Evolutionary conservation across 2,113 vertebrate species (phyloP).

Genomic region (Quiscalus mexicanus): DNA sequence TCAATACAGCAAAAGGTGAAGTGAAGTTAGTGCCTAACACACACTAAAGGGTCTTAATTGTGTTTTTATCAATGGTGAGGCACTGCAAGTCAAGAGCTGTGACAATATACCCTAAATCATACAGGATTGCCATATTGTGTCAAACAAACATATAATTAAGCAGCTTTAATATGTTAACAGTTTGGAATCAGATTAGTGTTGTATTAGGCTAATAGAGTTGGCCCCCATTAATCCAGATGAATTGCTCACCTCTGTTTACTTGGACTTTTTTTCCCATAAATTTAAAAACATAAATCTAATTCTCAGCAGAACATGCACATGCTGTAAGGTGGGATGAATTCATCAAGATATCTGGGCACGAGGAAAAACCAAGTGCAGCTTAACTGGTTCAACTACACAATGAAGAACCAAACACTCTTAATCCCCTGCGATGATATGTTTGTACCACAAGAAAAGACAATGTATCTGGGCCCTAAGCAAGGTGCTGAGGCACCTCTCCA

Average conservation of each 20-base stretch:
- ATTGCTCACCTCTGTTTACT: conserved; percentile 43
- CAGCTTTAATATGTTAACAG: conserved; percentile 66
- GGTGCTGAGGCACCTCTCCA: background rate
- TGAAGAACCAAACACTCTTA: conserved; percentile 26
- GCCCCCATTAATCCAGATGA: conserved; percentile 49
- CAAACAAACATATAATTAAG: conserved; percentile 66
- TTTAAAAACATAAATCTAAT: conserved; percentile 5
- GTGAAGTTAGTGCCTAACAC: background rate
- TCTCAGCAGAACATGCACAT: background rate
- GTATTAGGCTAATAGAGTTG: conserved; percentile 59
- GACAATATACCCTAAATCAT: conserved; percentile 45
- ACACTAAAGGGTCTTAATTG: background rate
- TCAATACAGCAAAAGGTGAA: background rate
- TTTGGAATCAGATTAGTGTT: conserved; percentile 63
- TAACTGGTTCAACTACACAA: background rate
- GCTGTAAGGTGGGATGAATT: conserved; percentile 16
- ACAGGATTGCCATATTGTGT: conserved; percentile 42
- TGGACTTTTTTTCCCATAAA: background rate
- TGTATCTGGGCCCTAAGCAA: background rate
- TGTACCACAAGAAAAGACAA: background rate
- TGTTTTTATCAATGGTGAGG: conserved; percentile 31
- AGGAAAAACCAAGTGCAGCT: conserved; percentile 41
- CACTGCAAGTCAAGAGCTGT: conserved; percentile 13
- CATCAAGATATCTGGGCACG: background rate
- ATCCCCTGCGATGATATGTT: conserved; percentile 20